These are phyloP conservation scores for Polypterus senegalus DNA, from an alignment of 2,113 vertebrate genomes.

Conservation along the genomic window DNA sequence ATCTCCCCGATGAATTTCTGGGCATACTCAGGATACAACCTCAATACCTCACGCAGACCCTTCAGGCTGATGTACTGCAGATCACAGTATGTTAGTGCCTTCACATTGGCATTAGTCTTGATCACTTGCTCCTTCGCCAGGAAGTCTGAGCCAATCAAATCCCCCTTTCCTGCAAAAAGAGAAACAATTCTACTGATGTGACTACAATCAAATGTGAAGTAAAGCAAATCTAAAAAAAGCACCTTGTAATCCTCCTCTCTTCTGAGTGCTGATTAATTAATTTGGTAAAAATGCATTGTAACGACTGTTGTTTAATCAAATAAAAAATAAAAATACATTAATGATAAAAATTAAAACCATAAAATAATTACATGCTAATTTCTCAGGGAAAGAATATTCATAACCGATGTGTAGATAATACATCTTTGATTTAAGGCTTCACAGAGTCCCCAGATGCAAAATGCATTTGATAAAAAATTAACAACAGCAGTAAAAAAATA, in stretches of 20 bases:
- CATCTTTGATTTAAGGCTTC: too few species aligned
- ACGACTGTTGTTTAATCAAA: too few species aligned
- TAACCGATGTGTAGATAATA: too few species aligned
- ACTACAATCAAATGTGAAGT: too few species aligned
- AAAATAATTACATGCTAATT: too few species aligned
- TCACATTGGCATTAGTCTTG: conserved; percentile 67
- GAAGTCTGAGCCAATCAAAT: conserved; percentile 62
- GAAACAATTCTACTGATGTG: neutral
- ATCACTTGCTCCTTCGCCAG: conserved; percentile 63
- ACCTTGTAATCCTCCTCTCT: neutral
- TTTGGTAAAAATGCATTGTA: neutral
- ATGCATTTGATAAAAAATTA: too few species aligned
- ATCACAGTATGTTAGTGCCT: conserved; percentile 67
- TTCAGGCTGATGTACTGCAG: conserved; percentile 68
- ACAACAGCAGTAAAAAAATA: too few species aligned
- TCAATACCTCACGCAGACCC: conserved; percentile 58
- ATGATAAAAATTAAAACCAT: too few species aligned
- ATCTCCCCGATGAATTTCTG: conserved; percentile 66
- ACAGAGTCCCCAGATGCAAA: too few species aligned
- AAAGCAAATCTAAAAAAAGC: neutral
- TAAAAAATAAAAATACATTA: too few species aligned
- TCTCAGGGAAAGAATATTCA: too few species aligned
- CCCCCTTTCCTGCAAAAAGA: conserved; percentile 51
- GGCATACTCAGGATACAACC: conserved; percentile 62
- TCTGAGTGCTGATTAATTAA: neutral